Evolutionary conservation across 1,140 invertebrate species (phyloP), one percentile per base, ranked within the genome.

Genomic region (Drosophila neocordata): DNA sequence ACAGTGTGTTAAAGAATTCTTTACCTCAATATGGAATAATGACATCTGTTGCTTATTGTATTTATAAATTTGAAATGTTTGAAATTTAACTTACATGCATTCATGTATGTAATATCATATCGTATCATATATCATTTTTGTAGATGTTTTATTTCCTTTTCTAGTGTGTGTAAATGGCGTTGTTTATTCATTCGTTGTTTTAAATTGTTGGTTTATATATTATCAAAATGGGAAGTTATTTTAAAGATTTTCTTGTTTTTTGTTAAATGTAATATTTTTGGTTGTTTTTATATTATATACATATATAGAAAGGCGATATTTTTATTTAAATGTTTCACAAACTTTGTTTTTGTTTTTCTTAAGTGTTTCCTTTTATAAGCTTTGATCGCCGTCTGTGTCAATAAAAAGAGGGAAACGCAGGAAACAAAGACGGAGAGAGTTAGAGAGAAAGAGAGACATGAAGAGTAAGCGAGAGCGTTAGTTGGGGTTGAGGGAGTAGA

Each of bases 141-240:
- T 59, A 31, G 22, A 48, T 57, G 15, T 60, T 71, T 4, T 48
- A 20, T 20, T 48, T 48, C 15, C 41, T 48, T 4, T 48, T 8
- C 8, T 48, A 38, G 15, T 65, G 53, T 31, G 66, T 80, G 77
- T 84, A 89, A 82, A 85, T 72, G 75, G 85, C 85, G 85, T 89
- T 89, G 85, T 89, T 60, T 68, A 12, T 55, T 79, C n/a, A 79
- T 89, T 89, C 85, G 85, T 89, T 89, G 85, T 89, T 85, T 73
- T 34, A 73, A 62, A 51, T 56, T 68, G 62, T 74, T 13, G 2
- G 27, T 31, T 48, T 72, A 59, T 59, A n/a, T 35, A 5, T 57
- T 66, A 22, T 27, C n/a, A 15, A 41, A 71, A 55, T 24, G 24
- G 24, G 27, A 13, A 27, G 51, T 53, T 27, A 6, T 27, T 24